Conservation (phyloP, 2,888 invertebrate genomes). For the Amphipoea lucens region DNA sequence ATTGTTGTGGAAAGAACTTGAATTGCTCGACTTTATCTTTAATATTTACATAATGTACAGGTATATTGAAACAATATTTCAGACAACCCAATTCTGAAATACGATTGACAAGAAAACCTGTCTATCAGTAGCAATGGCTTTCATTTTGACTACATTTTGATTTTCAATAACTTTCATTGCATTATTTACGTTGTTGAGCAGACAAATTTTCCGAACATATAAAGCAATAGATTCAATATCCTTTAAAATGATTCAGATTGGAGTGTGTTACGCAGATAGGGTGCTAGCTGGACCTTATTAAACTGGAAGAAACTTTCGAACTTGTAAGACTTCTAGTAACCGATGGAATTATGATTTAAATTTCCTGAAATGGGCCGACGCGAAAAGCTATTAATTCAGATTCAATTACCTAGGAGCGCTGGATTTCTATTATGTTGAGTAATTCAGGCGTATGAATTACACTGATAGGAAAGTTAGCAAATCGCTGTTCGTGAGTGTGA, state of each 20-base stretch:
- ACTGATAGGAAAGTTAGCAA: slow-evolving; percentile 53
- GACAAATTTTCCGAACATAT: neutral
- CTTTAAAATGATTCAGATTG: neutral
- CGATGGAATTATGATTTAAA: slow-evolving; percentile 39
- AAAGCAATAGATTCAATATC: neutral
- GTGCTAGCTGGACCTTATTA: slow-evolving; percentile 15
- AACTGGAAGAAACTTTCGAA: slow-evolving; percentile 28
- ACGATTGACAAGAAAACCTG: slow-evolving; percentile 34
- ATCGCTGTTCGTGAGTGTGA: slow-evolving; percentile 33
- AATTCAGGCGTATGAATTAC: slow-evolving; percentile 52
- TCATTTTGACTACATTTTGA: neutral
- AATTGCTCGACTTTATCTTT: slow-evolving; percentile 49
- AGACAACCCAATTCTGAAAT: slow-evolving; percentile 25
- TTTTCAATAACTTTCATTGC: neutral
- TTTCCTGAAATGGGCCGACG: slow-evolving; percentile 30
- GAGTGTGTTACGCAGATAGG: neutral
- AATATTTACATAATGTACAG: slow-evolving; percentile 42
- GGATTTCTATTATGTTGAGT: slow-evolving; percentile 57
- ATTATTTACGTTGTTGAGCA: neutral
- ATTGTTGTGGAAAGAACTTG: slow-evolving; percentile 52
- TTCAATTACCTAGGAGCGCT: slow-evolving; percentile 48
- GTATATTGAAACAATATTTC: slow-evolving; percentile 53
- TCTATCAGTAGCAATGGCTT: neutral
- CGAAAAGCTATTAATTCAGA: slow-evolving; percentile 46
- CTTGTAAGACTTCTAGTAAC: slow-evolving; percentile 40